These are phyloP conservation scores for Brenthis ino DNA, from an alignment of 2,888 invertebrate genomes.

Conservation along the genomic window DNA sequence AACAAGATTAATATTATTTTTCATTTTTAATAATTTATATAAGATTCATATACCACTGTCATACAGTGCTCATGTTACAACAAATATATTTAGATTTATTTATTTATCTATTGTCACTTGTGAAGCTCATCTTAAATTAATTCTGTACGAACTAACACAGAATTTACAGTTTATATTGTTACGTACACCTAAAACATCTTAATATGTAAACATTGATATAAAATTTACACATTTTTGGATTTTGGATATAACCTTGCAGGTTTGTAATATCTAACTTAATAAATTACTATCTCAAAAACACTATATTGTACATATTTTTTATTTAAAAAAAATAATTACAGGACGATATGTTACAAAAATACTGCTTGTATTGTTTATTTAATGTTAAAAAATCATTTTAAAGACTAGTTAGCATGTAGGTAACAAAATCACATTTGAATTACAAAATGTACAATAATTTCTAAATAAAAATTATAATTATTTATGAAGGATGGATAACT, in stretches of 20 bases:
- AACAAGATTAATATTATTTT: no score
- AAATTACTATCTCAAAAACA: no score
- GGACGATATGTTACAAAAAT: conserved; percentile 9
- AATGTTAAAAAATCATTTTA: conserved; percentile 4
- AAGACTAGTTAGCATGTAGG: conserved; percentile 20
- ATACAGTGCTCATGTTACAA: conserved; percentile 8
- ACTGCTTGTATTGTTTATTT: background rate
- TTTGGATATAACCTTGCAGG: no score
- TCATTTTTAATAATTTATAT: background rate
- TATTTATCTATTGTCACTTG: conserved; percentile 39
- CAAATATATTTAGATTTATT: conserved; percentile 8
- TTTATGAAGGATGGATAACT: background rate
- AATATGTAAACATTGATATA: conserved; percentile 2
- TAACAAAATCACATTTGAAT: conserved; percentile 17
- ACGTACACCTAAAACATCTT: background rate
- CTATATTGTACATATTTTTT: no score
- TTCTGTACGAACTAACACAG: conserved; percentile 4
- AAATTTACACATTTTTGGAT: background rate
- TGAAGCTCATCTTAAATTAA: conserved; percentile 35
- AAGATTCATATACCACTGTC: conserved; percentile 11
- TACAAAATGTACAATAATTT: background rate
- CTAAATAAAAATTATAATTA: background rate
- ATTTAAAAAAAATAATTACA: no score
- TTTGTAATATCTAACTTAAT: no score
- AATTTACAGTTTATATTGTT: background rate